Evolutionary conservation across 2,888 invertebrate genomes (phyloP).

Genomic region (Drosophila subsilvestris): DNA sequence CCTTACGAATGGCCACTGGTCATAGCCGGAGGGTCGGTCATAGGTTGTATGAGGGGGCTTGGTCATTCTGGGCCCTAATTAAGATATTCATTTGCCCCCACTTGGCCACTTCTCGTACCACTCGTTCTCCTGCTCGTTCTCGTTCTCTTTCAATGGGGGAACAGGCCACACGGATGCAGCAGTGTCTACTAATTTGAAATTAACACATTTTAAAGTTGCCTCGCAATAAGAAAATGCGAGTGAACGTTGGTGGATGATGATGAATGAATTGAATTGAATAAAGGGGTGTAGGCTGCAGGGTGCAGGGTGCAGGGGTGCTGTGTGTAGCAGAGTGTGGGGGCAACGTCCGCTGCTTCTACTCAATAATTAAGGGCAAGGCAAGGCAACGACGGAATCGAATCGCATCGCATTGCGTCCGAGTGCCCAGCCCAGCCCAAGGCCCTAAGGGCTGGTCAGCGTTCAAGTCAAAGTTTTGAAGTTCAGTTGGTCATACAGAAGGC

Average conservation of each 20-base stretch:
- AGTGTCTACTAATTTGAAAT: slow-evolving; percentile 45
- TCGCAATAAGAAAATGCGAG: slow-evolving; percentile 13
- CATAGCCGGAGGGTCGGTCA: slow-evolving; percentile 29
- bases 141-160: slow-evolving; percentile 19
- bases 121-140: slow-evolving; percentile 37
- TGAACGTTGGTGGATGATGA: neutral
- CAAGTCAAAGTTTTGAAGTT: slow-evolving; percentile 77
- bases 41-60: slow-evolving; percentile 27
- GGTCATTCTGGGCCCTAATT: slow-evolving; percentile 39
- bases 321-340: no score
- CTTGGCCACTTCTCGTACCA: slow-evolving; percentile 2
- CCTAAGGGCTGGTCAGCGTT: slow-evolving; percentile 54
- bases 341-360: slow-evolving; percentile 16
- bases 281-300: no score
- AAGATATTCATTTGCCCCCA: slow-evolving; percentile 43
- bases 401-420: slow-evolving; percentile 17
- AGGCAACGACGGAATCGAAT: slow-evolving; percentile 51
- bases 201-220: slow-evolving; percentile 47
- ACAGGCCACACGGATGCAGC: slow-evolving; percentile 9
- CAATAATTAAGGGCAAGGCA: slow-evolving; percentile 70
- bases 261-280: no score
- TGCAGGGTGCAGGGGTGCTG: no score
- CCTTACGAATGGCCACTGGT: no score
- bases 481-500: slow-evolving; percentile 79
- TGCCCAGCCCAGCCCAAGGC: slow-evolving; percentile 6